Evolutionary conservation across 2,888 invertebrate species (phyloP), one percentile per base, ranked within the genome.

Genomic region (Phalera bucephala): DNA sequence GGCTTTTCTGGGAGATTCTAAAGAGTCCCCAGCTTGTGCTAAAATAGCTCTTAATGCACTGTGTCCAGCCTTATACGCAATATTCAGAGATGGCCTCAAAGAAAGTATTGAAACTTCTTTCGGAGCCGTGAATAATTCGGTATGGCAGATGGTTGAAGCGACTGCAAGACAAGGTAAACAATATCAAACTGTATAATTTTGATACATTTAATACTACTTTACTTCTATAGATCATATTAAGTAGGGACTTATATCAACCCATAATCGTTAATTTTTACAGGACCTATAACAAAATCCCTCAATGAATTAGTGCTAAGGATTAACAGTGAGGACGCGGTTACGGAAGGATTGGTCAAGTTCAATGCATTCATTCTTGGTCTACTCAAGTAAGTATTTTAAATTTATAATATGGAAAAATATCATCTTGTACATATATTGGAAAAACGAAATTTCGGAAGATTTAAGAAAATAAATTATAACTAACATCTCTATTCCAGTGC

Each of bases 141-240:
- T 96, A 32, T 97, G 97, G 97, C 95, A 95, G 84, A 95, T 97
- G 52, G 94, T 96, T 3, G 96, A 97, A 81, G 95, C 95, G 20
- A 95, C 96, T 5, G 94, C 96, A 8, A 95, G 96, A 75, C 94
- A 95, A 90, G 97, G 94, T 90, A 74, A n/a, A 17, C 17, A 17
- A 3, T 17, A 17, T 3, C 5, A 17, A 17, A 17, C 5, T 3
- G 17, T 17, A 3, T 3, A 17, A 3, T 17, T 17, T n/a, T n/a
- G n/a, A n/a, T n/a, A n/a, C n/a, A n/a, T n/a, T n/a, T n/a, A n/a
- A n/a, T n/a, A n/a, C n/a, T n/a, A n/a, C n/a, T n/a, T n/a, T n/a
- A n/a, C n/a, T n/a, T n/a, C n/a, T n/a, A n/a, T n/a, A n/a, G n/a
- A n/a, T n/a, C n/a, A n/a, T n/a, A n/a, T n/a, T n/a, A n/a, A n/a